A percentile compares a stretch with the other conserved stretches of the same genome.
These are phyloP conservation scores for Liasis olivaceus DNA, from an alignment of 2,797 vertebrate genomes.

Conservation along the genomic window DNA sequence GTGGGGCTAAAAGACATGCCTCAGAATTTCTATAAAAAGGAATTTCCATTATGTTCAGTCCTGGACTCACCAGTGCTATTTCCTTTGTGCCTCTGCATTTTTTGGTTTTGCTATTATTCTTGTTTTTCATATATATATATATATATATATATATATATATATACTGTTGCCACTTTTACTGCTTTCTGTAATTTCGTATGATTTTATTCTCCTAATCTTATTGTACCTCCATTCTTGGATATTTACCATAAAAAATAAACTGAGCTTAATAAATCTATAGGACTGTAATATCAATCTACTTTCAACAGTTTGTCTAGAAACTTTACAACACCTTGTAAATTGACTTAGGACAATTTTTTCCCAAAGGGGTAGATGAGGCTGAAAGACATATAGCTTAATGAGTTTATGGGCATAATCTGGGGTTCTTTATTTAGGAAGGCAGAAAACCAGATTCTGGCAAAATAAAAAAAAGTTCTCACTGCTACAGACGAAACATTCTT, in stretches of 20 bases:
- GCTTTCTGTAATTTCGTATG: neutral
- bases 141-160: too few species aligned
- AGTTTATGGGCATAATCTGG: neutral
- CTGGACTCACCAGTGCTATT: neutral
- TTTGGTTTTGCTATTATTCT: neutral
- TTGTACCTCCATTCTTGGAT: neutral
- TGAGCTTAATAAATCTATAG: neutral
- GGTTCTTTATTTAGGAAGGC: neutral
- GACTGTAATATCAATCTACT: neutral
- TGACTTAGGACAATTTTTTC: neutral
- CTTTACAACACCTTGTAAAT: neutral
- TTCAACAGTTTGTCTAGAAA: neutral
- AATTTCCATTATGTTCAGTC: neutral
- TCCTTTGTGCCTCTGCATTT: too few species aligned
- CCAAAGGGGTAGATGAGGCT: neutral
- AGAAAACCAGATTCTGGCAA: neutral
- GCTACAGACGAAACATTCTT: neutral
- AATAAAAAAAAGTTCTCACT: neutral
- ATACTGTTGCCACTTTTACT: neutral
- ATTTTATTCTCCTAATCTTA: neutral
- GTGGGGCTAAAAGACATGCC: neutral
- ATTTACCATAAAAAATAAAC: neutral
- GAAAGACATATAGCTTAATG: neutral
- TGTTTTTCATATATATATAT: neutral
- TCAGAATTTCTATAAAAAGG: neutral